phyloP scores from a whole-genome alignment of 30 jellyfish, hydroid and myxozoan species.

The Nemopilema nomurai region DNA sequence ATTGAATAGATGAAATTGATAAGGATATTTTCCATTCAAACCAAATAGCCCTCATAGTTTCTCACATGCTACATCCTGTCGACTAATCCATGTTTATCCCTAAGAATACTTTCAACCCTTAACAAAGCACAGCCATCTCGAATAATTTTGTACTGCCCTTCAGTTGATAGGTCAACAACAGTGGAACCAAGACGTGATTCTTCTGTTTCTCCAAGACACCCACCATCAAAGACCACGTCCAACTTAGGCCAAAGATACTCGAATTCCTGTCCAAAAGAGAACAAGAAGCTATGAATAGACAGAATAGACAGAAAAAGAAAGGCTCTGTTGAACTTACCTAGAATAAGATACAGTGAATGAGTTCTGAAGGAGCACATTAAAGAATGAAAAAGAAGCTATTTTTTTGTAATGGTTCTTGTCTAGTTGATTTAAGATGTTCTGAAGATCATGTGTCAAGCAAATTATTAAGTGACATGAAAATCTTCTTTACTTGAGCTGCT shows the following conservation, averaged over 20 bases:
- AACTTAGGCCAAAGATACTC: constrained; percentile 77
- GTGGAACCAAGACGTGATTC: constrained; percentile 94
- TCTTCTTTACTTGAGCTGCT: too few relatives aligned
- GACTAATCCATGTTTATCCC: constrained; percentile 53
- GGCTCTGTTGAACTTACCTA: too few relatives aligned
- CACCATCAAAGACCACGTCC: constrained; percentile 92
- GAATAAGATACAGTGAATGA: too few relatives aligned
- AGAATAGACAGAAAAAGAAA: not conserved
- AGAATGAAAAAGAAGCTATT: too few relatives aligned
- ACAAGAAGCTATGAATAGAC: not conserved
- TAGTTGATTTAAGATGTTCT: too few relatives aligned
- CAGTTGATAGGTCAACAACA: constrained; percentile 69
- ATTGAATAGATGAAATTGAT: not conserved
- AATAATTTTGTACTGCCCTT: constrained; percentile 71
- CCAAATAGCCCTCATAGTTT: not conserved
- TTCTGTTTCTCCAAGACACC: constrained; percentile 76
- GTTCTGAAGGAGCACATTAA: too few relatives aligned
- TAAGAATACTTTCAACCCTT: constrained; percentile 49
- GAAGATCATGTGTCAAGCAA: too few relatives aligned
- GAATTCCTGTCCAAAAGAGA: constrained; percentile 66
- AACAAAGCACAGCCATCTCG: constrained; percentile 80
- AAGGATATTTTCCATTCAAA: not conserved
- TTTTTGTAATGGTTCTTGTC: too few relatives aligned
- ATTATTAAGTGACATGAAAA: too few relatives aligned
- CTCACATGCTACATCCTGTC: not conserved